Percentiles rank a stretch among this genome's conserved stretches.
Evolutionary conservation across 2,797 vertebrate species (phyloP).

Genomic region (Lophotriccus pileatus): DNA sequence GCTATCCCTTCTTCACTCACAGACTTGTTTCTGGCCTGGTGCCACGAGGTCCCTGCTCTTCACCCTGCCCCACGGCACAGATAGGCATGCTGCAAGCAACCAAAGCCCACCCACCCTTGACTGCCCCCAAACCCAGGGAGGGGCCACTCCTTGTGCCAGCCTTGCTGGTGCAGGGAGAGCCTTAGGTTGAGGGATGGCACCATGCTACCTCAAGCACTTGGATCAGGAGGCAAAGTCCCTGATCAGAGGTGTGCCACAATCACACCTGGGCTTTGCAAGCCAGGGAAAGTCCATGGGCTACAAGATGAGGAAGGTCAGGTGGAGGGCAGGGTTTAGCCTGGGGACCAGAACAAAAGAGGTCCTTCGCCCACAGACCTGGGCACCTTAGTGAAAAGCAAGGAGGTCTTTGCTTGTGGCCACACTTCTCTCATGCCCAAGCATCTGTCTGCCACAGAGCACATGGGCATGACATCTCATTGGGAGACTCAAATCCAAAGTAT

Average conservation of each 20-base stretch:
- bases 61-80: background rate
- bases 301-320: fast-evolving
- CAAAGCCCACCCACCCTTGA: background rate
- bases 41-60: background rate
- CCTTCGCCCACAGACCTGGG: background rate
- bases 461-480: fast-evolving
- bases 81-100: background rate
- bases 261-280: background rate
- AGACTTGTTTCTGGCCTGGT: background rate
- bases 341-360: background rate
- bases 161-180: background rate
- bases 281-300: background rate
- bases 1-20: background rate
- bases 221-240: background rate
- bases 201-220: background rate
- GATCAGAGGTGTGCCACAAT: background rate
- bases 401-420: background rate
- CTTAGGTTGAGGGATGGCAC: background rate
- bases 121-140: background rate
- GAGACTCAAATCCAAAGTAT: fast-evolving
- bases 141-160: background rate
- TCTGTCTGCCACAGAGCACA: background rate
- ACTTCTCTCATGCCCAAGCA: fast-evolving
- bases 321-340: background rate
- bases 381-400: background rate